Evolutionary conservation across 2,113 vertebrate species (phyloP).

Genomic region (Ancistrus triradiatus): DNA sequence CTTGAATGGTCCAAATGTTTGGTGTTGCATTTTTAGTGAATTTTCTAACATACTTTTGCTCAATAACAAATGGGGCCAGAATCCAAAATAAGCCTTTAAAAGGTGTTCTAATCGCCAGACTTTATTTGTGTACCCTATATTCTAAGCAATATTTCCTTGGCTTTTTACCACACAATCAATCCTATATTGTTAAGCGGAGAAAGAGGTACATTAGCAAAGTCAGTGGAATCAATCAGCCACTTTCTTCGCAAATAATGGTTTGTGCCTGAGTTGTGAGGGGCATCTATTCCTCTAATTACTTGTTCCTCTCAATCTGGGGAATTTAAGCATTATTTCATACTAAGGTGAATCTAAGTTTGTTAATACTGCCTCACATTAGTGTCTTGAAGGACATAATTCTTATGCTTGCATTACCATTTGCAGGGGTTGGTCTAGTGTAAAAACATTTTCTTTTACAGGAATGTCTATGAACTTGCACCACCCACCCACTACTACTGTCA

Average conservation of each 20-base stretch:
- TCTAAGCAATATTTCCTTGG: neutral
- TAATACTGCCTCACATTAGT: slow-evolving; percentile 66
- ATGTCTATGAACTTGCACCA: slow-evolving; percentile 31
- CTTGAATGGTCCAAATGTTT: no score
- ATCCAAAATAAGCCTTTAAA: neutral
- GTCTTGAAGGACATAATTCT: slow-evolving; percentile 69
- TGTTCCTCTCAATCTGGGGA: slow-evolving; percentile 31
- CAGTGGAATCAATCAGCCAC: neutral
- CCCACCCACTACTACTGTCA: slow-evolving; percentile 26
- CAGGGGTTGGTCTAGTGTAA: slow-evolving; percentile 26
- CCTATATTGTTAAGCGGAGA: neutral
- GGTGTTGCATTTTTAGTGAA: no score
- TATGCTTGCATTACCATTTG: slow-evolving; percentile 62
- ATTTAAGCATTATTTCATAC: slow-evolving; percentile 39
- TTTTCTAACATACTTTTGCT: no score
- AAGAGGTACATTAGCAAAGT: neutral
- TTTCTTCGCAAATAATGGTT: slow-evolving; percentile 65
- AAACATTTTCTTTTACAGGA: slow-evolving; percentile 26
- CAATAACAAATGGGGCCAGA: no score
- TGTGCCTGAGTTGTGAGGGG: slow-evolving; percentile 89
- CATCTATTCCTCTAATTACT: slow-evolving; percentile 67
- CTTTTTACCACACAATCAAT: neutral
- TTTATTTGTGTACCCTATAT: neutral
- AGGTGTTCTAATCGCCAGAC: neutral
- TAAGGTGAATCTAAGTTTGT: slow-evolving; percentile 53